phyloP scores from a whole-genome alignment of 2,797 vertebrate genomes.

The Sebastes steindachneri region DNA sequence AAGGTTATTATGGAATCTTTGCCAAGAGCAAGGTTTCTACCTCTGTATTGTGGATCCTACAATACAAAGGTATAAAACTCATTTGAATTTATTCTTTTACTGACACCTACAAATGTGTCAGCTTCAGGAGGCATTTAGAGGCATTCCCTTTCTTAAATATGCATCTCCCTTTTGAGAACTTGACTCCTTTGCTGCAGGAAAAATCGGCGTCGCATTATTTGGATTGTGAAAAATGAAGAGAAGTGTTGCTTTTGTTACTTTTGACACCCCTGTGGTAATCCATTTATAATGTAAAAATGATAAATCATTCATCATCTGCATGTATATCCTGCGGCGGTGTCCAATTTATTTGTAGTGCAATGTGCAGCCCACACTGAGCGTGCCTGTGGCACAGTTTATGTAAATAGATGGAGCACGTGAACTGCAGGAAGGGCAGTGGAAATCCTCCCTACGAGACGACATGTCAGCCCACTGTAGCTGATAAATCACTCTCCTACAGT shows the following conservation, averaged over 20 bases:
- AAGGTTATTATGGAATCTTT: no score
- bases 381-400: constrained; percentile 54
- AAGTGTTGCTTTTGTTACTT: constrained; percentile 26
- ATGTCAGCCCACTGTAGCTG: constrained; percentile 21
- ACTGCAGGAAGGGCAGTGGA: constrained; percentile 39
- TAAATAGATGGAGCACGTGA: constrained; percentile 57
- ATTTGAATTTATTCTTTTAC: constrained; percentile 7
- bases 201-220: constrained; percentile 22
- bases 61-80: background rate
- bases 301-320: constrained; percentile 58
- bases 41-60: background rate
- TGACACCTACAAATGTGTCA: constrained; percentile 12
- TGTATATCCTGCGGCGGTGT: constrained; percentile 14
- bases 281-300: constrained; percentile 49
- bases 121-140: constrained; percentile 12
- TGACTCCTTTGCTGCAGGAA: constrained; percentile 5
- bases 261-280: constrained; percentile 45
- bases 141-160: constrained; percentile 7
- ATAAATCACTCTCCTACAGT: constrained; percentile 38
- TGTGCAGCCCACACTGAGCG: constrained; percentile 30
- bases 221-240: constrained; percentile 48
- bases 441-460: constrained; percentile 33
- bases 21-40: no score
- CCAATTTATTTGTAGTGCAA: constrained; percentile 28
- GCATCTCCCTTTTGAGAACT: constrained; percentile 5